Evolutionary conservation across 2,797 vertebrate genomes (phyloP).

Genomic region (Sylvia borin): DNA sequence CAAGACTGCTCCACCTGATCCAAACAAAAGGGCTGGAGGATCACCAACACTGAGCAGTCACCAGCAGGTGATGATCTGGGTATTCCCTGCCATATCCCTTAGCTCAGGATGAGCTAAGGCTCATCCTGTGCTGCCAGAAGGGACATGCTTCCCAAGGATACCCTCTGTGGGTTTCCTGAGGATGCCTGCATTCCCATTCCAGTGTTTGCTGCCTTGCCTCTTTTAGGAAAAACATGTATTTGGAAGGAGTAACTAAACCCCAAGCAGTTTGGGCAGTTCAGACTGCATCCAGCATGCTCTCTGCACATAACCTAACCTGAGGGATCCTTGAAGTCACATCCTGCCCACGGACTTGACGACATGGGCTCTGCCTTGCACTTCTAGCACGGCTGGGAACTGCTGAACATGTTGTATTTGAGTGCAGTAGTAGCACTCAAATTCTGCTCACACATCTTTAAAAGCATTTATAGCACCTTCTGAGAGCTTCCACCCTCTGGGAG

Average conservation of each 20-base stretch:
- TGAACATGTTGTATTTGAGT: not conserved
- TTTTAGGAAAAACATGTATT: not conserved
- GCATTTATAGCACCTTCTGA: not conserved
- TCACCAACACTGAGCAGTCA: not conserved
- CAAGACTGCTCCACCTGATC: not conserved
- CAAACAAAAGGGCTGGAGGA: not conserved
- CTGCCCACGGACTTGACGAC: rapidly evolving
- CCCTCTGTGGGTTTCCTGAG: not conserved
- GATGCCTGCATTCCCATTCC: not conserved
- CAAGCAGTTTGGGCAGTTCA: not conserved
- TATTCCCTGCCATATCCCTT: not conserved
- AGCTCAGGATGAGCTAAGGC: not conserved
- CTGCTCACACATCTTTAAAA: not conserved
- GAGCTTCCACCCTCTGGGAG: not conserved
- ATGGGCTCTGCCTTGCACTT: not conserved
- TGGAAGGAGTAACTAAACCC: not conserved
- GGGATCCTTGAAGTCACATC: not conserved
- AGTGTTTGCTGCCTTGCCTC: not conserved
- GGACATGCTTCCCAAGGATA: not conserved
- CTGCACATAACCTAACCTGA: rapidly evolving
- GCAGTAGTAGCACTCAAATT: not conserved
- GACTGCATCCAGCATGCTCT: rapidly evolving
- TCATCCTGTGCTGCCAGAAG: not conserved
- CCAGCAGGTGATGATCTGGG: not conserved
- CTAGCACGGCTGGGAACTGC: not conserved